A percentile compares a stretch with the other conserved stretches of the same genome.
Evolutionary conservation across 2,797 vertebrate genomes (phyloP).

Genomic region (Neoniphon sammara): DNA sequence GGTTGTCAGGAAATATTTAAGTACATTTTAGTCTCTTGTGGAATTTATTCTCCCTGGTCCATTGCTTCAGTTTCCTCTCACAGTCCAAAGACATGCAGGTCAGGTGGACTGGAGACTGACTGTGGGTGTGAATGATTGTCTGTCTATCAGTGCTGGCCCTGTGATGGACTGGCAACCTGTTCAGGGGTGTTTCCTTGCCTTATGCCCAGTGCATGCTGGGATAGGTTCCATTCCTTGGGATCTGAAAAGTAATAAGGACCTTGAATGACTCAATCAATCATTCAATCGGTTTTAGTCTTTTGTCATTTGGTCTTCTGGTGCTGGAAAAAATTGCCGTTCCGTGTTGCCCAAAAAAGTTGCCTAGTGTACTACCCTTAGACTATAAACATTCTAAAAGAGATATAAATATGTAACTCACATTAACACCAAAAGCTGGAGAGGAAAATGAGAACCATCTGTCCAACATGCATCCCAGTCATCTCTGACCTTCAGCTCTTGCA

Average conservation of each 20-base stretch:
- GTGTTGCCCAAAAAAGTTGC: background rate
- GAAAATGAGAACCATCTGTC: conserved; percentile 1
- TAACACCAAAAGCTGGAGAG: background rate
- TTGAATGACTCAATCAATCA: background rate
- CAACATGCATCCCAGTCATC: background rate
- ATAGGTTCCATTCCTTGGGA: conserved; percentile 12
- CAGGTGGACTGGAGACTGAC: too few relatives aligned
- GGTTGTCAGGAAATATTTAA: too few relatives aligned
- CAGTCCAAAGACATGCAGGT: too few relatives aligned
- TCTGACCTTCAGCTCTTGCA: conserved; percentile 4
- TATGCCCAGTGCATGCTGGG: conserved; percentile 10
- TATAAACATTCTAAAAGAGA: conserved; percentile 1
- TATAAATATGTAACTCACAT: background rate
- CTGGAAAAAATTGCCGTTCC: background rate
- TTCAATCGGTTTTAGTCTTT: background rate
- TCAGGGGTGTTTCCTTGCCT: background rate
- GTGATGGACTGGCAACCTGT: too few relatives aligned
- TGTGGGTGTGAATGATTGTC: too few relatives aligned
- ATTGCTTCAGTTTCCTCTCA: too few relatives aligned
- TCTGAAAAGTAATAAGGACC: background rate
- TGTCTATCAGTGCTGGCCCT: too few relatives aligned
- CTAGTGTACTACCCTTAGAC: background rate
- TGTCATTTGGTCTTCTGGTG: conserved; percentile 3
- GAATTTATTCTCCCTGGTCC: too few relatives aligned
- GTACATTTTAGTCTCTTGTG: too few relatives aligned